Evolutionary conservation across 1,140 invertebrate genomes (phyloP).

Genomic region (Epicauta chinensis): DNA sequence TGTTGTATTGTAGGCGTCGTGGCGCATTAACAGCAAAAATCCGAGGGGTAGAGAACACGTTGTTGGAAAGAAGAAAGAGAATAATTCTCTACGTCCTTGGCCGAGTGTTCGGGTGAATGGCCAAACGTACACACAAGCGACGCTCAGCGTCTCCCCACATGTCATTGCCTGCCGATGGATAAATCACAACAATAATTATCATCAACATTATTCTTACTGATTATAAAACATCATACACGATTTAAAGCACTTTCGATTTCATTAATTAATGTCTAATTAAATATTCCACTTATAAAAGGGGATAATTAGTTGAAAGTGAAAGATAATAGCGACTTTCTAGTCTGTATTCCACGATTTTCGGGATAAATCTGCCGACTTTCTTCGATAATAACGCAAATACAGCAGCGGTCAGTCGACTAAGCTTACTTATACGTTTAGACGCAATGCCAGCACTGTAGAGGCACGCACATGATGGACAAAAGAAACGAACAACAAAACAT

Average conservation of each 20-base stretch:
- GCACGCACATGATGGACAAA: too few species aligned
- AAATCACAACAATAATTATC: too few species aligned
- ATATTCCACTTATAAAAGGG: not conserved
- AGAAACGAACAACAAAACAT: too few species aligned
- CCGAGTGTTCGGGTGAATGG: conserved; percentile 17
- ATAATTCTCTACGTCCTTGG: conserved; percentile 5
- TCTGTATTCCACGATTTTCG: too few species aligned
- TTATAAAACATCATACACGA: not conserved
- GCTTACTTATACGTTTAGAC: too few species aligned
- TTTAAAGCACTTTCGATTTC: not conserved
- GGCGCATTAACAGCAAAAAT: not conserved
- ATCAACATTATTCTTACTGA: too few species aligned
- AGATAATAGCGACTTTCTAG: not conserved
- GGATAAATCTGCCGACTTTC: too few species aligned
- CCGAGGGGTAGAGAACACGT: not conserved
- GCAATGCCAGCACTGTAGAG: too few species aligned
- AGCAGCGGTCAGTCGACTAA: too few species aligned
- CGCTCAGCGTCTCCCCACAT: not conserved
- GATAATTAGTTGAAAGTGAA: not conserved
- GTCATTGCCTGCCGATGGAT: not conserved
- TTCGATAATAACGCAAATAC: too few species aligned
- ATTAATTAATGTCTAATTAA: not conserved
- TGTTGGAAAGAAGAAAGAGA: not conserved
- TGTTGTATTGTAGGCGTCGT: not conserved
- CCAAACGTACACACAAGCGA: conserved; percentile 2